phyloP scores from a whole-genome alignment of 2,113 vertebrate species.

The Corythornis cristatus region DNA sequence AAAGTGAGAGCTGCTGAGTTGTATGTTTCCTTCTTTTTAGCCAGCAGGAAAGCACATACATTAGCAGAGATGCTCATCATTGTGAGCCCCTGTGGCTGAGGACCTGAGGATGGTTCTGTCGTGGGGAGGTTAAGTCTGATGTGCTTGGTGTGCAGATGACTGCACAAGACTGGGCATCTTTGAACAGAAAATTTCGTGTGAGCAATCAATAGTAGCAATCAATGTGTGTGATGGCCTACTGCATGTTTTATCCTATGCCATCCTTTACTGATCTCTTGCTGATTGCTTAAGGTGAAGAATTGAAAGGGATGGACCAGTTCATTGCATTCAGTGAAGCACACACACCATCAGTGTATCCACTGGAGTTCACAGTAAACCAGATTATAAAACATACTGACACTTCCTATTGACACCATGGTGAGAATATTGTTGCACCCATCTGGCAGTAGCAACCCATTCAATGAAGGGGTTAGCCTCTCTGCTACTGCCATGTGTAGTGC shows the following conservation, averaged over 20 bases:
- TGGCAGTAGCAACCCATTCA: background rate
- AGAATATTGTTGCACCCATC: background rate
- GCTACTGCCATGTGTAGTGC: too few species aligned
- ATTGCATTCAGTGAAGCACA: background rate
- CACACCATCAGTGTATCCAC: rapidly evolving
- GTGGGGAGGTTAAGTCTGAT: background rate
- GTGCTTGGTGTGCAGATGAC: background rate
- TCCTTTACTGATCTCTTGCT: background rate
- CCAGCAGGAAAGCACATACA: background rate
- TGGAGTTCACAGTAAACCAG: background rate
- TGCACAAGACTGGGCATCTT: background rate
- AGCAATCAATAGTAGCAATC: background rate
- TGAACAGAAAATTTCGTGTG: background rate
- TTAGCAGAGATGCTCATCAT: background rate
- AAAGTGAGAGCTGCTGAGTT: background rate
- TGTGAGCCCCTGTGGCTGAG: background rate
- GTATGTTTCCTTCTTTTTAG: background rate
- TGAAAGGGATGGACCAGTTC: background rate
- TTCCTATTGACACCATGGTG: rapidly evolving
- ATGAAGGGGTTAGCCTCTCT: background rate
- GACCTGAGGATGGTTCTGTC: rapidly evolving
- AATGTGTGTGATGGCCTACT: background rate
- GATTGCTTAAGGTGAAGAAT: background rate
- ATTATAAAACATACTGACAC: background rate
- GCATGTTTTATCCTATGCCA: background rate